These are phyloP conservation scores for Pachyrhynchus sulphureomaculatus DNA, from an alignment of 1,140 invertebrate genomes.

Conservation along the genomic window DNA sequence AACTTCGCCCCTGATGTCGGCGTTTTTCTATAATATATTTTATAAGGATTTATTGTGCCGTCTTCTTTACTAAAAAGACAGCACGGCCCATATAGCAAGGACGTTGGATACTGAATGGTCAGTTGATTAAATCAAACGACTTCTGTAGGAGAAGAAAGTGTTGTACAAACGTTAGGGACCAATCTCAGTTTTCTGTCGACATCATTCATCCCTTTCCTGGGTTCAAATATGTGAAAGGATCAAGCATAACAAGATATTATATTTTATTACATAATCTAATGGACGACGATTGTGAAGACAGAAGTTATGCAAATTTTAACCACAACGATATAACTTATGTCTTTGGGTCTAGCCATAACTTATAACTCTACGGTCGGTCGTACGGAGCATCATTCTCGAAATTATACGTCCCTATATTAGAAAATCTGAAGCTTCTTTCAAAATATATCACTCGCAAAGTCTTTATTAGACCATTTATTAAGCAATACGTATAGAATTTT, in stretches of 20 bases:
- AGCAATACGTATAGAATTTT: background rate
- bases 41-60: no score
- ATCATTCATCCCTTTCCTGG: background rate
- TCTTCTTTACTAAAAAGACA: no score
- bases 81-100: no score
- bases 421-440: constrained; percentile 1
- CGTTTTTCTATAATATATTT: no score
- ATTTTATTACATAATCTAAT: constrained; percentile 20
- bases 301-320: constrained; percentile 17
- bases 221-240: constrained; percentile 1
- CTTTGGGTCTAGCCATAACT: constrained; percentile 14
- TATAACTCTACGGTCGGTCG: constrained; percentile 2
- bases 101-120: no score
- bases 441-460: background rate
- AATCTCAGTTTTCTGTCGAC: background rate
- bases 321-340: constrained; percentile 14
- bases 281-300: constrained; percentile 7
- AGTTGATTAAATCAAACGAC: no score
- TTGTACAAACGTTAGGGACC: background rate
- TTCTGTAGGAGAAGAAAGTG: no score
- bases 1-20: no score
- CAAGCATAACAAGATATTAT: constrained; percentile 9
- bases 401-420: background rate
- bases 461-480: constrained; percentile 2
- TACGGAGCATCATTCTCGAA: background rate